A percentile compares a stretch with the other conserved stretches of the same genome.
These are phyloP conservation scores for Drosophila dunni DNA, from an alignment of 1,140 invertebrate species.

Conservation along the genomic window DNA sequence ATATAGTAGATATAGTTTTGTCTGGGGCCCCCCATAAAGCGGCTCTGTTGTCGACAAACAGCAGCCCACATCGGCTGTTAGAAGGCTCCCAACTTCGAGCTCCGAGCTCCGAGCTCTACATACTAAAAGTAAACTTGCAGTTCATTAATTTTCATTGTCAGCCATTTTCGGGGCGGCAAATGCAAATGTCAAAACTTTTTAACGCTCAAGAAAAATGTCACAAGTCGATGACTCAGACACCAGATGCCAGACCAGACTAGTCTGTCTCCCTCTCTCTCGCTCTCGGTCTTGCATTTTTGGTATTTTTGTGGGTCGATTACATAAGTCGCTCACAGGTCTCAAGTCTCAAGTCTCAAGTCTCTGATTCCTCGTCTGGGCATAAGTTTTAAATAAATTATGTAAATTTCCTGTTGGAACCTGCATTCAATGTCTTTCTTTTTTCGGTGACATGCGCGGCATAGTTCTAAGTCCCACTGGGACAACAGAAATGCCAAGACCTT, in stretches of 20 bases:
- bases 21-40: conserved; percentile 13
- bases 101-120: not conserved
- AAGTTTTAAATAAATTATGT: conserved; percentile 56
- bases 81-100: conserved; percentile 16
- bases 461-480: conserved; percentile 39
- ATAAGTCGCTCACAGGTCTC: conserved; percentile 43
- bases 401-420: conserved; percentile 33
- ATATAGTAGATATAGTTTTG: not conserved
- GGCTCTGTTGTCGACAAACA: conserved; percentile 19
- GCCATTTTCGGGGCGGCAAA: conserved; percentile 51
- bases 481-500: conserved; percentile 10
- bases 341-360: conserved; percentile 19
- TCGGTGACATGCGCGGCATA: conserved; percentile 32
- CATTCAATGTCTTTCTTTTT: conserved; percentile 37
- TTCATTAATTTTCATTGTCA: conserved; percentile 65
- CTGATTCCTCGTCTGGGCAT: conserved; percentile 23
- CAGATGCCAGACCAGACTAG: conserved; percentile 45
- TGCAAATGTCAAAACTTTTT: conserved; percentile 63
- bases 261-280: not conserved
- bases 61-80: conserved; percentile 36
- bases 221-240: conserved; percentile 53
- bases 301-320: conserved; percentile 47
- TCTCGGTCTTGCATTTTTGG: conserved; percentile 31
- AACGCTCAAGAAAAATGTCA: conserved; percentile 51
- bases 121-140: conserved; percentile 48